Evolutionary conservation across 2,113 vertebrate genomes (phyloP).

Genomic region (Dromiciops gliroides): DNA sequence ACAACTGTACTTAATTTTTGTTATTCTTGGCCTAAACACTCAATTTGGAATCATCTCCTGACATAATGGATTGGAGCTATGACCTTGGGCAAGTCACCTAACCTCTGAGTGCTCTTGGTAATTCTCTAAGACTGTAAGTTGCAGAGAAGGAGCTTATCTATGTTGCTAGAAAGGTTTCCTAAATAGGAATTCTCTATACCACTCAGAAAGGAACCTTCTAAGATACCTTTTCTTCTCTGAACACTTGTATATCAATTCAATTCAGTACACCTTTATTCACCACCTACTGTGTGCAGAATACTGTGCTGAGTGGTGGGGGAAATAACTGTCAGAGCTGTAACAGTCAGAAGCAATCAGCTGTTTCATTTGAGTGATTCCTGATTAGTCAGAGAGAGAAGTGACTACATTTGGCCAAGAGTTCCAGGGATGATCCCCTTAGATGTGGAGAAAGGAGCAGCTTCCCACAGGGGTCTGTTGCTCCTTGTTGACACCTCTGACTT

Average conservation of each 20-base stretch:
- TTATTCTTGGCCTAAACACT: slow-evolving; percentile 66
- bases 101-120: neutral
- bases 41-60: neutral
- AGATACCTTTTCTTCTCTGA: neutral
- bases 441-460: neutral
- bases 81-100: neutral
- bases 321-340: no score
- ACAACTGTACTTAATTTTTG: slow-evolving; percentile 58
- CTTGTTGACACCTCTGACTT: neutral
- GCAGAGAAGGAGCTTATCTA: neutral
- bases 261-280: neutral
- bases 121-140: neutral
- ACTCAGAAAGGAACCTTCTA: neutral
- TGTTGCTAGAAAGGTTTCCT: neutral
- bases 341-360: neutral
- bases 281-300: neutral
- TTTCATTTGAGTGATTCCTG: neutral
- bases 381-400: neutral
- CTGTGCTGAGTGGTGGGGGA: neutral
- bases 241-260: neutral
- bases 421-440: neutral
- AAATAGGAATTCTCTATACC: neutral
- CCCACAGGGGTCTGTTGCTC: neutral
- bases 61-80: neutral
- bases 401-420: neutral